Evolutionary conservation across 2,797 vertebrate genomes (phyloP).

Genomic region (Masticophis lateralis): DNA sequence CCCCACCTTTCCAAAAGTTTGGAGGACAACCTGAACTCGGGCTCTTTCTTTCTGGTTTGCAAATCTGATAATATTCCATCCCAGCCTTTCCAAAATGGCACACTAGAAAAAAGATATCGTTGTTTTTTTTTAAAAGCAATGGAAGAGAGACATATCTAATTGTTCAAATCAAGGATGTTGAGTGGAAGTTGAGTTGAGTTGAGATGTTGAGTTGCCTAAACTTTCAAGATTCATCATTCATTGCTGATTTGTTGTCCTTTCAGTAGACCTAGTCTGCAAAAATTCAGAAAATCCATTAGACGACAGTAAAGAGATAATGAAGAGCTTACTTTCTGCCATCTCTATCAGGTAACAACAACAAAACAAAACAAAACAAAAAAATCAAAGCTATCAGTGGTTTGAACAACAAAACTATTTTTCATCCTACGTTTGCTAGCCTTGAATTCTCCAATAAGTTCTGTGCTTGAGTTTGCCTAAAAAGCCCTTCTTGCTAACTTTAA

Average conservation of each 20-base stretch:
- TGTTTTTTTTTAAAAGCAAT: conserved; percentile 74
- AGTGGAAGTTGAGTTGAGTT: conserved; percentile 51
- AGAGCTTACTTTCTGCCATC: not conserved
- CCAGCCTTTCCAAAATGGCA: conserved; percentile 70
- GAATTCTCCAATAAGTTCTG: conserved; percentile 58
- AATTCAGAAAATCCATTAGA: not conserved
- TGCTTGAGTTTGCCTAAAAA: conserved; percentile 51
- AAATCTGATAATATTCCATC: conserved; percentile 83
- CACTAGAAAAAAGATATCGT: conserved; percentile 79
- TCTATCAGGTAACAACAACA: not conserved
- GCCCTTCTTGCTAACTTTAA: conserved; percentile 44
- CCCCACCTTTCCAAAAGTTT: conserved; percentile 65
- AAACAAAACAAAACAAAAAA: not conserved
- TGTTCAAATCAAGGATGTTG: conserved; percentile 85
- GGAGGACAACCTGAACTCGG: conserved; percentile 79
- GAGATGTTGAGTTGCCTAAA: conserved; percentile 59
- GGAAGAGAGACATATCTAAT: conserved; percentile 81
- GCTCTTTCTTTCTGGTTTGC: conserved; percentile 80
- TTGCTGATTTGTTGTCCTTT: conserved; percentile 53
- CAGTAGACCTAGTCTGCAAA: not conserved
- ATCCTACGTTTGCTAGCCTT: not conserved
- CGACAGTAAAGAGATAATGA: not conserved
- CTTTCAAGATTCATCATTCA: conserved; percentile 65
- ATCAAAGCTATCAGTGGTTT: not conserved
- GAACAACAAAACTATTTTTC: not conserved